Conservation (phyloP, 2,888 invertebrate species). For the Limnephilus marmoratus region DNA sequence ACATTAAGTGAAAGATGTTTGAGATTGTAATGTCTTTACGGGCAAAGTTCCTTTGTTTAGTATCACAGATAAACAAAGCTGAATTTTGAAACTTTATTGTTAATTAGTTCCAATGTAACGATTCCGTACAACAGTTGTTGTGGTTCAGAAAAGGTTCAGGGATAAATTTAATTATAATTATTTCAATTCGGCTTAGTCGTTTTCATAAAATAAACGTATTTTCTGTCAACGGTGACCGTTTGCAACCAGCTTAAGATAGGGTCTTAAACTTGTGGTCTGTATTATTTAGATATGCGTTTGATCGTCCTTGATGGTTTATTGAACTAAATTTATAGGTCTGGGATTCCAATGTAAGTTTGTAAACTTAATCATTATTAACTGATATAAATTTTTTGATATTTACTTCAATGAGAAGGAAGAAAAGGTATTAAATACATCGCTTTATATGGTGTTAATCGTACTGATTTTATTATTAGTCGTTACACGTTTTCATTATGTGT, state of each 20-base stretch:
- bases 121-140: not conserved
- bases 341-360: not conserved
- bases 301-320: not conserved
- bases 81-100: conserved; percentile 2
- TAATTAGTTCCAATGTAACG: not conserved
- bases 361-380: not conserved
- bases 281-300: not conserved
- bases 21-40: not conserved
- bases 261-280: not conserved
- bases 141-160: not conserved
- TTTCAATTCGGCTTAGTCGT: not conserved
- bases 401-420: too few relatives aligned
- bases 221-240: not conserved
- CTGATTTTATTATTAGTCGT: too few relatives aligned
- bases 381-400: too few relatives aligned
- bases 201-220: not conserved
- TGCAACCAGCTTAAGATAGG: not conserved
- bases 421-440: too few relatives aligned
- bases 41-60: conserved; percentile 28
- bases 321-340: not conserved
- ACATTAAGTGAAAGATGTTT: conserved; percentile 23
- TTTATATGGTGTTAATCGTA: too few relatives aligned
- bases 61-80: conserved; percentile 15
- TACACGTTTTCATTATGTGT: too few relatives aligned
- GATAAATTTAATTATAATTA: not conserved